Percentiles rank a stretch among this genome's conserved stretches.
These are phyloP conservation scores for Chloroclystis v-ata DNA, from an alignment of 2,888 invertebrate species.

Conservation along the genomic window DNA sequence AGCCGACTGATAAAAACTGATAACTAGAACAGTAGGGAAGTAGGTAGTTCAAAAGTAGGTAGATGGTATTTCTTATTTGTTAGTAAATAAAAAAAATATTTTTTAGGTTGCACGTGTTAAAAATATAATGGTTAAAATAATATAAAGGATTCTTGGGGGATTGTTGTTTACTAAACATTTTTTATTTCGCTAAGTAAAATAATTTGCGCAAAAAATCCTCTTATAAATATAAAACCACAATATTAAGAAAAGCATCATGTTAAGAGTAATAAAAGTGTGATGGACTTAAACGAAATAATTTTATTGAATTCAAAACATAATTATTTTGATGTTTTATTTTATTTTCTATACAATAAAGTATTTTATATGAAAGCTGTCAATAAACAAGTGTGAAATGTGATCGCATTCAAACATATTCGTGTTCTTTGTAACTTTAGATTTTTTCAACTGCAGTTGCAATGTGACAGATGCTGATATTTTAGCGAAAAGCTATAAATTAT, in stretches of 20 bases:
- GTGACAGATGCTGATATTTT: conserved; percentile 70
- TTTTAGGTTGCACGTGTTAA: background rate
- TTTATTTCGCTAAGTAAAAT: no score
- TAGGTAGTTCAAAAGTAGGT: conserved; percentile 2
- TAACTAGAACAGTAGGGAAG: conserved; percentile 12
- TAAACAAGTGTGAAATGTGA: conserved; percentile 15
- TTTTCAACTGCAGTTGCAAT: conserved; percentile 31
- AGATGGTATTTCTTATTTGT: background rate
- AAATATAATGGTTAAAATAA: background rate
- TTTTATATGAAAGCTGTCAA: background rate
- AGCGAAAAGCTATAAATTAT: conserved; percentile 59
- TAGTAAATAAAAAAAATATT: background rate
- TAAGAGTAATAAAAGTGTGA: no score
- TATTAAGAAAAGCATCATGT: no score
- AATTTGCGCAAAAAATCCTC: no score
- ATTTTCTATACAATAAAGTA: no score
- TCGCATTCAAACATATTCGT: conserved; percentile 14
- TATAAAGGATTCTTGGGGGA: background rate
- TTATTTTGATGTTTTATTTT: no score
- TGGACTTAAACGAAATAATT: no score
- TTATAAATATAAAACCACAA: no score
- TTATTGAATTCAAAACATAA: no score
- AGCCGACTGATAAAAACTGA: conserved; percentile 26
- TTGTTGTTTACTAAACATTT: no score
- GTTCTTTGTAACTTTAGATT: conserved; percentile 21